A percentile compares a stretch with the other conserved stretches of the same genome.
These are phyloP conservation scores for Sinella curviseta DNA, from an alignment of 1,140 invertebrate species.

Conservation along the genomic window DNA sequence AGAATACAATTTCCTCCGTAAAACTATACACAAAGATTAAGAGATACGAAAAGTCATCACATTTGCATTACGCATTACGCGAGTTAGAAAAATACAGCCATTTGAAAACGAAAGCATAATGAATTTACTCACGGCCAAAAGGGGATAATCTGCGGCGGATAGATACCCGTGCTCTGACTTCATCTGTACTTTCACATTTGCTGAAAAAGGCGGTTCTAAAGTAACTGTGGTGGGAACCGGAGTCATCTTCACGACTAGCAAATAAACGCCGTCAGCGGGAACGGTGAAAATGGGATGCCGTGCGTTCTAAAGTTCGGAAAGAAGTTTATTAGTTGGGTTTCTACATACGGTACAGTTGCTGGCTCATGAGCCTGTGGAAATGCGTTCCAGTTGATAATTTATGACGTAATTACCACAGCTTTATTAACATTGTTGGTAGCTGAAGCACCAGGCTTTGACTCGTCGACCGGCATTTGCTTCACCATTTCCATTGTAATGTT, in stretches of 20 bases:
- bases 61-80: too few species aligned
- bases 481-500: background rate
- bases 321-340: constrained; percentile 5
- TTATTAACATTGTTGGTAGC: background rate
- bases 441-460: background rate
- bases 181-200: constrained; percentile 66
- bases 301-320: constrained; percentile 7
- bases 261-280: constrained; percentile 56
- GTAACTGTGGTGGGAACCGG: constrained; percentile 17
- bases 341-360: too few species aligned
- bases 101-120: too few species aligned
- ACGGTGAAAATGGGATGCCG: constrained; percentile 30
- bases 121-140: constrained; percentile 62
- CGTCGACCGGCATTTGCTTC: background rate
- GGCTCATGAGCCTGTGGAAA: too few species aligned
- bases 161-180: constrained; percentile 68
- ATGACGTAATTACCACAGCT: background rate
- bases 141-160: constrained; percentile 72
- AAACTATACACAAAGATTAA: constrained; percentile 66
- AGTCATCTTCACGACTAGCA: constrained; percentile 56
- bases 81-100: too few species aligned
- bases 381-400: background rate
- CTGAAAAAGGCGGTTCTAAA: constrained; percentile 54
- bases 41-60: constrained; percentile 30
- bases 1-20: constrained; percentile 87